phyloP scores from a whole-genome alignment of 2,797 vertebrate species.

The Platalea minor region DNA sequence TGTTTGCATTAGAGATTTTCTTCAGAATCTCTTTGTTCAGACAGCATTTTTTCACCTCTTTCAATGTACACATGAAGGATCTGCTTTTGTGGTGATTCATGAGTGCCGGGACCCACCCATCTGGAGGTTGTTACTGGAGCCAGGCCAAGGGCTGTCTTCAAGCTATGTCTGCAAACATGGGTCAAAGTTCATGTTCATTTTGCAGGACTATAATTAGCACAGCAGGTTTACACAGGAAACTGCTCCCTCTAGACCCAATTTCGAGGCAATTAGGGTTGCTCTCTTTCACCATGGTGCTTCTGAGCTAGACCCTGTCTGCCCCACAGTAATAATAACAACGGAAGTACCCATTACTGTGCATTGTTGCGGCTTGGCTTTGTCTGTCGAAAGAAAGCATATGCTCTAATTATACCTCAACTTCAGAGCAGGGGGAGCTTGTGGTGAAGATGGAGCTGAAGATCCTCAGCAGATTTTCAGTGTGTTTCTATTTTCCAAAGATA shows the following conservation, averaged over 20 bases:
- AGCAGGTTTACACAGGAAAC: conserved; percentile 2
- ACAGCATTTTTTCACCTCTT: not conserved
- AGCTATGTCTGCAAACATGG: not conserved
- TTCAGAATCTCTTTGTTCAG: not conserved
- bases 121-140: not conserved
- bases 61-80: not conserved
- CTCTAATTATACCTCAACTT: not conserved
- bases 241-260: not conserved
- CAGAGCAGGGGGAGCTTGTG: not conserved
- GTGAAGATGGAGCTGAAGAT: not conserved
- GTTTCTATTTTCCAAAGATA: not conserved
- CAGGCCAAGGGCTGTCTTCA: not conserved
- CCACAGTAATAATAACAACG: not conserved
- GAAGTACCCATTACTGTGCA: not conserved
- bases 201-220: conserved; percentile 16
- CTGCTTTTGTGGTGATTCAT: not conserved
- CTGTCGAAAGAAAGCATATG: not conserved
- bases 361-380: not conserved
- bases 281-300: not conserved
- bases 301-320: not conserved
- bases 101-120: not conserved
- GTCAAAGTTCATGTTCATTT: not conserved
- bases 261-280: not conserved
- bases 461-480: not conserved
- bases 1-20: not conserved